Conservation (phyloP, 2,888 invertebrate genomes). For the Drosophila mercatorum region DNA sequence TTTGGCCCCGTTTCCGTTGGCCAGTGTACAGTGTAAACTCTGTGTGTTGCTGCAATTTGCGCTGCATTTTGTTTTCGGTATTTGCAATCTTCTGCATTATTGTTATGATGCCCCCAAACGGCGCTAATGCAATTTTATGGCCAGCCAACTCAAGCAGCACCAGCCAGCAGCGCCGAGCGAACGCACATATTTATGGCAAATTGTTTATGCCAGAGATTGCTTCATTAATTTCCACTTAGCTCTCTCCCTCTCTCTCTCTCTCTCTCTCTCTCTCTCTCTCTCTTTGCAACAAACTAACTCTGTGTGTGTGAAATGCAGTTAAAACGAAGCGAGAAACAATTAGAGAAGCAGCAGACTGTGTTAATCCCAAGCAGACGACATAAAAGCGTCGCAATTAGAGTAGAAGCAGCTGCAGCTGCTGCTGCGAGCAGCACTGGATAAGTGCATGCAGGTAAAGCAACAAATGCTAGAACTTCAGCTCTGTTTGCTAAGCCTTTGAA, state of each 20-base stretch:
- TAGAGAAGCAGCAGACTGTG: constrained; percentile 14
- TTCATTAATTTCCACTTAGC: constrained; percentile 58
- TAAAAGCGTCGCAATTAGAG: background rate
- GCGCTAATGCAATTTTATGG: constrained; percentile 66
- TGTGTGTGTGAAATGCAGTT: background rate
- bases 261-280: background rate
- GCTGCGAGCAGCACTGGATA: constrained; percentile 6
- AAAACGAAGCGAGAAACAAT: background rate
- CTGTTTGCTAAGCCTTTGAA: background rate
- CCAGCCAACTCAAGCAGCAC: constrained; percentile 22
- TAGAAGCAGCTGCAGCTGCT: background rate
- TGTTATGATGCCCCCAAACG: constrained; percentile 56
- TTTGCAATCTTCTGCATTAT: constrained; percentile 64
- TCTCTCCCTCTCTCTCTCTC: background rate
- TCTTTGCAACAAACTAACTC: too few species aligned
- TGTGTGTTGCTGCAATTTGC: constrained; percentile 31
- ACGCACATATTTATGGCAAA: constrained; percentile 49
- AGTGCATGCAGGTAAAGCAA: constrained; percentile 1
- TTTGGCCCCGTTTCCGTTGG: constrained; percentile 56
- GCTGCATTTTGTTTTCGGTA: constrained; percentile 45
- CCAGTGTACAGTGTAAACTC: background rate
- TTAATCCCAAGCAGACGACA: constrained; percentile 3
- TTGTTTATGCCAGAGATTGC: constrained; percentile 56
- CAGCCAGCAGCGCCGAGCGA: constrained; percentile 6
- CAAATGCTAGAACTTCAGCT: background rate